These are phyloP conservation scores for Zaprionus vittiger DNA, from an alignment of 1,140 invertebrate species.

Conservation along the genomic window DNA sequence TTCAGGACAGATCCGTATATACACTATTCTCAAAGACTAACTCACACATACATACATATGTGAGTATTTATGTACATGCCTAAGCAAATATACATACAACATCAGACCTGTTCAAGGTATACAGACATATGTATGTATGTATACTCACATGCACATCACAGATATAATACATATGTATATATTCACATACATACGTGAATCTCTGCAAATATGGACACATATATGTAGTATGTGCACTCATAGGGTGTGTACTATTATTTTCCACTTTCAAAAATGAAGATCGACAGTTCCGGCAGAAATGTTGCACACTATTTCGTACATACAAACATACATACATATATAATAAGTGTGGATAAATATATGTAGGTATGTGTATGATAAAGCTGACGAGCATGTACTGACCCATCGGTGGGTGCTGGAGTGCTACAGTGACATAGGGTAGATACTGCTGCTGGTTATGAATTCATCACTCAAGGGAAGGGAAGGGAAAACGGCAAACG, in stretches of 20 bases:
- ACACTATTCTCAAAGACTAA: not conserved
- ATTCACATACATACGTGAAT: constrained; percentile 7
- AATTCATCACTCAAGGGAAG: constrained; percentile 37
- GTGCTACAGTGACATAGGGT: constrained; percentile 10
- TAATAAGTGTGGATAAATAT: constrained; percentile 11
- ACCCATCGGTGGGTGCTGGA: constrained; percentile 12
- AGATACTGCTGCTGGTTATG: constrained; percentile 21
- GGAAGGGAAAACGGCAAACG: constrained; percentile 39
- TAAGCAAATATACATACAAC: not conserved
- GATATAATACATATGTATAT: not conserved
- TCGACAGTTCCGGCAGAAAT: constrained; percentile 77
- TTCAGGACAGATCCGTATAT: not conserved
- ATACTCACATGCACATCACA: not conserved
- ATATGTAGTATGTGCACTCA: not conserved
- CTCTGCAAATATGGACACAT: not conserved
- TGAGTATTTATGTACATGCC: not conserved
- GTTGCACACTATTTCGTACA: constrained; percentile 33
- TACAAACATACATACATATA: constrained; percentile 17
- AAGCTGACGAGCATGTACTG: constrained; percentile 11
- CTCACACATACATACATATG: not conserved
- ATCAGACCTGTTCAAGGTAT: not conserved
- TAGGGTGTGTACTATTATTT: constrained; percentile 37
- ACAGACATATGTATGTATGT: constrained; percentile 6
- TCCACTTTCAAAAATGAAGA: constrained; percentile 79
- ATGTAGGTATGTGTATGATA: not conserved